Percentiles rank a stretch among this genome's conserved stretches.
Evolutionary conservation across 2,888 invertebrate species (phyloP).

Genomic region (Thymelicus sylvestris): DNA sequence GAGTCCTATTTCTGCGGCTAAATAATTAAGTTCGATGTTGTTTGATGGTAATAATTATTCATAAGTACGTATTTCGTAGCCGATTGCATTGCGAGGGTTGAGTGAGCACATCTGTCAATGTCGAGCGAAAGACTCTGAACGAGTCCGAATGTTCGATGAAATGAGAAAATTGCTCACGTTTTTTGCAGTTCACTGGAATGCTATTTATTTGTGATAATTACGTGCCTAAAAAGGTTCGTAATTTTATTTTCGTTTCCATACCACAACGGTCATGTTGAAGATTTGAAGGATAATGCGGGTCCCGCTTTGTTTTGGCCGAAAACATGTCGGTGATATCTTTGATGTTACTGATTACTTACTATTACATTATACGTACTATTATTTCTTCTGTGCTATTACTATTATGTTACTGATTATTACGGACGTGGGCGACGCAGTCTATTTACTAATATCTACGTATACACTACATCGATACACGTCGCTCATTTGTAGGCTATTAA

Average conservation of each 20-base stretch:
- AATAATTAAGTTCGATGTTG: constrained; percentile 25
- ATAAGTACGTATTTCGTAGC: constrained; percentile 31
- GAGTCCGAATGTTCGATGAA: constrained; percentile 39
- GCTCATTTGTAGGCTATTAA: too few relatives aligned
- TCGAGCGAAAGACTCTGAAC: constrained; percentile 36
- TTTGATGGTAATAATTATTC: constrained; percentile 31
- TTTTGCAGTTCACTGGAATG: constrained; percentile 32
- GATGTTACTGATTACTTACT: too few relatives aligned
- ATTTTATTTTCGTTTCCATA: constrained; percentile 8
- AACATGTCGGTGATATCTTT: too few relatives aligned
- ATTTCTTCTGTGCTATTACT: too few relatives aligned
- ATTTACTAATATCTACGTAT: too few relatives aligned
- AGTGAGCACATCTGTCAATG: constrained; percentile 44
- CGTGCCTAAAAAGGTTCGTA: constrained; percentile 17
- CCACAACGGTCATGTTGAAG: too few relatives aligned
- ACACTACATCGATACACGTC: too few relatives aligned
- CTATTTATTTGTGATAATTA: constrained; percentile 37
- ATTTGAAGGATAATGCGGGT: too few relatives aligned
- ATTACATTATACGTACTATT: too few relatives aligned
- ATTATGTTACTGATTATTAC: too few relatives aligned
- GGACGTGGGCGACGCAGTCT: too few relatives aligned
- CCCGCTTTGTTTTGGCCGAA: too few relatives aligned
- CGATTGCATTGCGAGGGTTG: constrained; percentile 36
- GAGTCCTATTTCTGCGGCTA: constrained; percentile 19
- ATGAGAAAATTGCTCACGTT: constrained; percentile 31